phyloP scores from a whole-genome alignment of 2,888 invertebrate species.

The Cryptocephalus primarius region DNA sequence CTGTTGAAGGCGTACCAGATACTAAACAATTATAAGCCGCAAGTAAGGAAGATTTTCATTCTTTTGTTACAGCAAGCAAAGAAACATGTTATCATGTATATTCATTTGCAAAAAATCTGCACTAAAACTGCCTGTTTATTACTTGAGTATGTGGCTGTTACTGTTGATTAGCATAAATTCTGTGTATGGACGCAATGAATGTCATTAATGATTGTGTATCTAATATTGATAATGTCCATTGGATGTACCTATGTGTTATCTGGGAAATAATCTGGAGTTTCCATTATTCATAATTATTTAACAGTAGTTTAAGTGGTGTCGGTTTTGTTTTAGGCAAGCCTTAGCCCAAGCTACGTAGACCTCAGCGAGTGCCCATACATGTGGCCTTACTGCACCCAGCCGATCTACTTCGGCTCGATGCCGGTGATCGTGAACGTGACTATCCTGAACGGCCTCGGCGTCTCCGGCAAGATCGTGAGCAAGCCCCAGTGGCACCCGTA shows the following conservation, averaged over 20 bases:
- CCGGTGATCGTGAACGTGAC: slow-evolving; percentile 90
- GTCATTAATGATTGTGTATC: too few species aligned
- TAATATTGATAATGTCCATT: too few species aligned
- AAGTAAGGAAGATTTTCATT: slow-evolving; percentile 36
- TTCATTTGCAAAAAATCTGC: too few species aligned
- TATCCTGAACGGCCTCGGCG: slow-evolving; percentile 86
- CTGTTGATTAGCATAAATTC: too few species aligned
- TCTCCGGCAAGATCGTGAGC: slow-evolving; percentile 66
- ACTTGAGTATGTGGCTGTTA: too few species aligned
- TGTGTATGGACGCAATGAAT: too few species aligned
- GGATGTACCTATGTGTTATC: too few species aligned
- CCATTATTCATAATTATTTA: too few species aligned
- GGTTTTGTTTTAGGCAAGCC: slow-evolving; percentile 39
- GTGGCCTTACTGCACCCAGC: slow-evolving; percentile 98
- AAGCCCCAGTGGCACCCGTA: slow-evolving; percentile 84
- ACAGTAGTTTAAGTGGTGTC: too few species aligned
- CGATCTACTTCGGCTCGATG: slow-evolving; percentile 76
- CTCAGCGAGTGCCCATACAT: slow-evolving; percentile 92
- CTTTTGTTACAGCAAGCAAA: neutral
- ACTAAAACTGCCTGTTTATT: too few species aligned
- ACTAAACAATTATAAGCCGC: slow-evolving; percentile 50
- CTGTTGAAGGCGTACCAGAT: slow-evolving; percentile 80
- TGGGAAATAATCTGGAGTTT: too few species aligned
- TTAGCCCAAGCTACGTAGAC: slow-evolving; percentile 79
- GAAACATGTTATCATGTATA: neutral